These are phyloP conservation scores for Candidula unifasciata DNA, from an alignment of 2,888 invertebrate species.

Conservation along the genomic window DNA sequence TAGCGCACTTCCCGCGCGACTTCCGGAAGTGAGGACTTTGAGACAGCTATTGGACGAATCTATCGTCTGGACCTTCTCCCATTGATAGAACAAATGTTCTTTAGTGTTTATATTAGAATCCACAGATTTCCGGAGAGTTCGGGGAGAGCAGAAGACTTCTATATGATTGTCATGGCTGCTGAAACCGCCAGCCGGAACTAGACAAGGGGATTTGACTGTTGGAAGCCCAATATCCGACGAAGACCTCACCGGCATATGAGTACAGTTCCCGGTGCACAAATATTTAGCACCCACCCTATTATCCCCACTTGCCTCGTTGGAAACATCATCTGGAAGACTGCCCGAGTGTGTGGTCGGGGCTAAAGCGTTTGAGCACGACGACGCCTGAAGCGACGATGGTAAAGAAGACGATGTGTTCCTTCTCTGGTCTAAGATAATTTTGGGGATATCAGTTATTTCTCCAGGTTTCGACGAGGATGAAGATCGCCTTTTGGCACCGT, in stretches of 20 bases:
- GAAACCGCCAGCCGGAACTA: constrained; percentile 14
- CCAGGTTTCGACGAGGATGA: constrained; percentile 48
- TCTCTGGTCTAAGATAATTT: constrained; percentile 55
- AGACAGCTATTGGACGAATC: constrained; percentile 53
- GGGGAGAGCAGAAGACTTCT: constrained; percentile 70
- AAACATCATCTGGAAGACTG: neutral
- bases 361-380: neutral
- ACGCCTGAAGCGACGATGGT: constrained; percentile 9
- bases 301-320: neutral
- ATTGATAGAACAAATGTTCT: constrained; percentile 48
- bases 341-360: neutral
- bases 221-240: constrained; percentile 58
- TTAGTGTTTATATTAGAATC: constrained; percentile 54
- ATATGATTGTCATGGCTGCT: constrained; percentile 52
- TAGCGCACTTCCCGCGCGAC: constrained; percentile 66
- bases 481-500: constrained; percentile 37
- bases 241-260: constrained; percentile 35
- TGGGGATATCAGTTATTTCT: constrained; percentile 53
- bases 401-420: constrained; percentile 10
- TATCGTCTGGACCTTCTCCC: constrained; percentile 53
- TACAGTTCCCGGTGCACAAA: too few species aligned
- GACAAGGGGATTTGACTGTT: constrained; percentile 57
- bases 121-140: constrained; percentile 64
- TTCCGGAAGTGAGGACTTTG: constrained; percentile 55
- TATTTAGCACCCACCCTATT: neutral